Conservation (phyloP, 1,140 invertebrate species). For the Saccostrea glomerata region DNA sequence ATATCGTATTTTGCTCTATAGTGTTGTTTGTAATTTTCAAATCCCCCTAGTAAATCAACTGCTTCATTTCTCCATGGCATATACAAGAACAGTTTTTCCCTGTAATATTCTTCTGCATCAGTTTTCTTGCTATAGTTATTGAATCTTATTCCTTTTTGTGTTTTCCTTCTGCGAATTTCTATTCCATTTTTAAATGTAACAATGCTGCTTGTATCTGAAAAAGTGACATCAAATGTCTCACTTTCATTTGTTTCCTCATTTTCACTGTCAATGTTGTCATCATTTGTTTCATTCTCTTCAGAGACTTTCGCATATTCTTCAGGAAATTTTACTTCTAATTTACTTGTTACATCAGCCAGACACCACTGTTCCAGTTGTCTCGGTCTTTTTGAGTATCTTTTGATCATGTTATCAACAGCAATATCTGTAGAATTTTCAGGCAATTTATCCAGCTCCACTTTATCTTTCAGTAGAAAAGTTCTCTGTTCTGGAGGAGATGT, state of each 20-base stretch:
- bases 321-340: neutral
- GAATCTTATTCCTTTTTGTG: slow-evolving; percentile 43
- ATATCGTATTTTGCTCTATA: neutral
- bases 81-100: slow-evolving; percentile 44
- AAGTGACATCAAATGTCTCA: neutral
- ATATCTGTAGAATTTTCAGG: slow-evolving; percentile 49
- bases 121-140: slow-evolving; percentile 41
- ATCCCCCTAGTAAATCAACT: neutral
- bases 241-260: slow-evolving; percentile 1
- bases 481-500: slow-evolving; percentile 54
- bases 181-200: slow-evolving; percentile 48
- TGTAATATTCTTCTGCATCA: slow-evolving; percentile 42
- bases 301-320: slow-evolving; percentile 14
- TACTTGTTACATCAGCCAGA: slow-evolving; percentile 27
- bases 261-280: slow-evolving; percentile 22
- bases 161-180: slow-evolving; percentile 40
- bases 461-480: slow-evolving; percentile 53
- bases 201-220: neutral
- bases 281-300: neutral
- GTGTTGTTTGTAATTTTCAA: slow-evolving; percentile 10
- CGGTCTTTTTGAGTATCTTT: slow-evolving; percentile 49
- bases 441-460: slow-evolving; percentile 38
- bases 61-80: slow-evolving; percentile 46
- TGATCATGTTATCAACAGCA: slow-evolving; percentile 40
- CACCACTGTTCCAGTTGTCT: slow-evolving; percentile 39